Evolutionary conservation across 2,888 invertebrate species (phyloP).

Genomic region (Drosophila atroscutellata): DNA sequence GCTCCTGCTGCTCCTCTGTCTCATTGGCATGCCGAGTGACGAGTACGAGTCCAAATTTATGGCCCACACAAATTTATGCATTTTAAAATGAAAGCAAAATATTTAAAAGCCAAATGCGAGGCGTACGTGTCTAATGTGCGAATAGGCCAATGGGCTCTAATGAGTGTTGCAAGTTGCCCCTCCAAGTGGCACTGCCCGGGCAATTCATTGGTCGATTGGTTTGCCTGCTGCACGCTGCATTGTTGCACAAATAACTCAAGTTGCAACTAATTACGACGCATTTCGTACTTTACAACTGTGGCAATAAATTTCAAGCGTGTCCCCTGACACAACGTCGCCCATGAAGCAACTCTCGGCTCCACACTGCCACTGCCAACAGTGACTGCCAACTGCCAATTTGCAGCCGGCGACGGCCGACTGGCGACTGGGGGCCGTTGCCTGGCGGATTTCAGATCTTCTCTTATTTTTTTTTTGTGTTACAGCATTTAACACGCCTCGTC

Average conservation of each 20-base stretch:
- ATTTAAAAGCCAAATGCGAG: constrained; percentile 53
- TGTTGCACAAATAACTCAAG: constrained; percentile 81
- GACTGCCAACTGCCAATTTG: constrained; percentile 1
- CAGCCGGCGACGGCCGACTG: neutral
- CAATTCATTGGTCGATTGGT: constrained; percentile 50
- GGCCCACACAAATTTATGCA: constrained; percentile 69
- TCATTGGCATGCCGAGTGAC: constrained; percentile 72
- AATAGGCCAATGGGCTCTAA: constrained; percentile 59
- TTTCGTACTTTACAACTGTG: constrained; percentile 78
- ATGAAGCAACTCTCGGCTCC: constrained; percentile 35
- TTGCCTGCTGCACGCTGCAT: constrained; percentile 50
- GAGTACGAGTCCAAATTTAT: constrained; percentile 60
- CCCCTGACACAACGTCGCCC: constrained; percentile 74
- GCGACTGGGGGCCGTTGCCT: constrained; percentile 48
- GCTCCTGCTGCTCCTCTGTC: constrained; percentile 17
- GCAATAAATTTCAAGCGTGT: constrained; percentile 76
- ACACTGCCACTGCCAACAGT: constrained; percentile 18
- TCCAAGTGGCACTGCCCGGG: neutral
- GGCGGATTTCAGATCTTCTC: constrained; percentile 55
- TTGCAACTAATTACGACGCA: constrained; percentile 80
- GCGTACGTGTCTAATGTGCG: constrained; percentile 79
- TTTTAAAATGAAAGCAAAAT: constrained; percentile 73
- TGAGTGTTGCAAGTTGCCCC: constrained; percentile 32
- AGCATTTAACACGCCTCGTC: constrained; percentile 77
- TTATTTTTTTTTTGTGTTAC: constrained; percentile 23